Conservation (phyloP, 1,140 invertebrate genomes). For the Gryon sp. region DNA sequence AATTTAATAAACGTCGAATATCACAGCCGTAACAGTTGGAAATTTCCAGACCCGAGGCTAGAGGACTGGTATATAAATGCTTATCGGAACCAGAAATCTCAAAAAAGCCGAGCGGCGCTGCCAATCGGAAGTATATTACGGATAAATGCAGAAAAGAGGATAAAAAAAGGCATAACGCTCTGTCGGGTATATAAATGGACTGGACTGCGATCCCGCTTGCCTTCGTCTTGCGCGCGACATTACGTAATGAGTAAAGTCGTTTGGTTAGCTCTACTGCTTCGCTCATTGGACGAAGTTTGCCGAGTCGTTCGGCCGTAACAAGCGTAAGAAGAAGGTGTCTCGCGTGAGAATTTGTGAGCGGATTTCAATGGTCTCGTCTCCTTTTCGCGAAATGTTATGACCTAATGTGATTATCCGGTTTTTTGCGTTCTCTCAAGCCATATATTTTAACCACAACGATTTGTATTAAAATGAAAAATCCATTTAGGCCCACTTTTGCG, state of each 20-base stretch:
- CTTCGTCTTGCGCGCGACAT: constrained; percentile 75
- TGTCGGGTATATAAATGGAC: constrained; percentile 72
- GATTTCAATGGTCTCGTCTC: constrained; percentile 56
- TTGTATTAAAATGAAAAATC: constrained; percentile 7
- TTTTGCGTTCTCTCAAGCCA: neutral
- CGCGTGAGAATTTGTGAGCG: constrained; percentile 61
- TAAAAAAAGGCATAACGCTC: constrained; percentile 66
- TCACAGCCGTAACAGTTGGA: constrained; percentile 41
- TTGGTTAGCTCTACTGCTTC: constrained; percentile 69
- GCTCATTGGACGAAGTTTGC: constrained; percentile 67
- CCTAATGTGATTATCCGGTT: constrained; percentile 55
- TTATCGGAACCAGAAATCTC: constrained; percentile 69
- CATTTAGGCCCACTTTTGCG: neutral
- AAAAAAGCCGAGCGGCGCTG: constrained; percentile 61
- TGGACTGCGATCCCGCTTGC: constrained; percentile 76
- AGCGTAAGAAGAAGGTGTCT: constrained; percentile 66
- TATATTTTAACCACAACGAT: constrained; percentile 21
- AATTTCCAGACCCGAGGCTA: constrained; percentile 63
- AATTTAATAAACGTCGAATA: constrained; percentile 11
- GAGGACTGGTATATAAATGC: constrained; percentile 55
- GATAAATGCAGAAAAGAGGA: constrained; percentile 67
- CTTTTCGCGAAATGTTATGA: constrained; percentile 46
- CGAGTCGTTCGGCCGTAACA: constrained; percentile 66
- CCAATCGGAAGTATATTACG: constrained; percentile 73
- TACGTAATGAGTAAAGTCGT: constrained; percentile 78